Evolutionary conservation across 2,888 invertebrate species (phyloP), one percentile per base, ranked within the genome.

Genomic region (Ochlodes sylvanus): DNA sequence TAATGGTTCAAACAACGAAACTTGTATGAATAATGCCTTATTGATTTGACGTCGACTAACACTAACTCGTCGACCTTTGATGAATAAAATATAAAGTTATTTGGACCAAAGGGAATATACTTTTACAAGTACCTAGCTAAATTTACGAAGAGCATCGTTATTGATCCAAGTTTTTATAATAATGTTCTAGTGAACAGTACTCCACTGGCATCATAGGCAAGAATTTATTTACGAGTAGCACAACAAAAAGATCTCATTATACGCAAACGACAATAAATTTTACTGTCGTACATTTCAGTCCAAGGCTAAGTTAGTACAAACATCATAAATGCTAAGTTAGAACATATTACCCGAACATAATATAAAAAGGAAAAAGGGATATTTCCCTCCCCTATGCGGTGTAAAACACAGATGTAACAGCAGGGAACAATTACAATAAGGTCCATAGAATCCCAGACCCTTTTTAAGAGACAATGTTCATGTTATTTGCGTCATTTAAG

Each of bases 321-420:
- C 41, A 21, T 7, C 19, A 41, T 47, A 65, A 34, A 57, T 27
- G 19, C 32, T 27, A 64, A 47, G 38, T 32, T 56, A 47, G 32
- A 64, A 44, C 17, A 55, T 44, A 61, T 55, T 47, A 61, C 21
- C 60, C 54, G 54, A 54, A 55, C 54, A 52, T 52, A 67, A 61
- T 55, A 67, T 67, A 55, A 67, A 67, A 62, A 55, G 56, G 62
- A 15, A 62, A 67, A 62, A 68, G 56, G 56, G 19, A 73, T 75
- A 66, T 75, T 73, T 70, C 63, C 75, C 73, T 75, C 75, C 76
- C 75, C 75, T 75, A 72, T 70, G 69, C 71, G 74, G 74, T 76
- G 73, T 78, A 77, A 81, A 80, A 81, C 73, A 73, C 69, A 74
- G 71, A 74, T 77, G 73, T 70, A 75, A 73, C 73, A 63, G 70